phyloP scores from a whole-genome alignment of 2,888 invertebrate genomes.

The Ametastegia equiseti region DNA sequence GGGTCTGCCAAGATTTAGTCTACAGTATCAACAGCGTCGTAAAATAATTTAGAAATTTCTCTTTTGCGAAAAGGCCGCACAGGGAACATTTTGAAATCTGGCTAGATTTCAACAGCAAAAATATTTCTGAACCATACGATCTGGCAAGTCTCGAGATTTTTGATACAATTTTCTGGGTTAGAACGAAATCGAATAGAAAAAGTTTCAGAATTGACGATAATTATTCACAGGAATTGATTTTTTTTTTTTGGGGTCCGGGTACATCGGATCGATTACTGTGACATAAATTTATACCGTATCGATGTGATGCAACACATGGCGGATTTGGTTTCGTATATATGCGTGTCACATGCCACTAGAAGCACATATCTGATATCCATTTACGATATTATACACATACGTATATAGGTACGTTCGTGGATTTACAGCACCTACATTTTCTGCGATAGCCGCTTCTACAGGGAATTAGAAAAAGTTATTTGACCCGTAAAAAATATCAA shows the following conservation, averaged over 20 bases:
- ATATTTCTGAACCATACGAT: background rate
- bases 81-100: background rate
- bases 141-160: too few relatives aligned
- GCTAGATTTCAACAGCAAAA: background rate
- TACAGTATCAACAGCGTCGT: too few relatives aligned
- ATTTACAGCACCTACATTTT: background rate
- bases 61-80: too few relatives aligned
- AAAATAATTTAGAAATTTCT: too few relatives aligned
- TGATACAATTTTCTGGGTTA: too few relatives aligned
- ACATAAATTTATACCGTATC: background rate
- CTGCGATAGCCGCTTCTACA: background rate
- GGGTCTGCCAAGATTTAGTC: too few relatives aligned
- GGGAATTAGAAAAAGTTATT: background rate
- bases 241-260: too few relatives aligned
- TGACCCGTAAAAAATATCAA: background rate
- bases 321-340: background rate
- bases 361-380: background rate
- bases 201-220: too few relatives aligned
- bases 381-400: background rate
- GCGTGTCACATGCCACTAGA: background rate
- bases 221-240: too few relatives aligned
- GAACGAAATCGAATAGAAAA: too few relatives aligned
- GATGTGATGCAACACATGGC: conserved; percentile 1
- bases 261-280: too few relatives aligned
- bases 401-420: background rate